Evolutionary conservation across 2,888 invertebrate genomes (phyloP).

Genomic region (Drosophila maculinotata): DNA sequence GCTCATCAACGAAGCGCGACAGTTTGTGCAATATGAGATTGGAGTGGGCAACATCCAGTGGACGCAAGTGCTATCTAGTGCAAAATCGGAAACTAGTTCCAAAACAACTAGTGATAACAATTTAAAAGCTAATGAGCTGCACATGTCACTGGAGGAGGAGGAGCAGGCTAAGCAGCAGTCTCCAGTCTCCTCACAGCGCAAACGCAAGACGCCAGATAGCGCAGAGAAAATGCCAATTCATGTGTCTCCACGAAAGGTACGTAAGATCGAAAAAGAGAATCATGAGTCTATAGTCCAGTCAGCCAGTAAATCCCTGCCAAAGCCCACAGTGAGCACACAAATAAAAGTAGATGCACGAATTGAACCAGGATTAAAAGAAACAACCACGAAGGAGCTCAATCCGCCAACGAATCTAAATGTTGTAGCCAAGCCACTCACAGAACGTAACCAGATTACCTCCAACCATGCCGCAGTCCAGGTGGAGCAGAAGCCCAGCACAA

Average conservation of each 20-base stretch:
- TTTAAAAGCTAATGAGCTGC: conserved; percentile 23
- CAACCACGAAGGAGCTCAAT: not conserved
- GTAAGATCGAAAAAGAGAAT: conserved; percentile 17
- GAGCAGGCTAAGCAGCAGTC: not conserved
- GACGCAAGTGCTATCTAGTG: conserved; percentile 84
- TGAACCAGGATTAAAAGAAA: not conserved
- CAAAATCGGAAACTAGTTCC: not conserved
- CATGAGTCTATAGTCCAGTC: not conserved
- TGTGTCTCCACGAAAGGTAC: conserved; percentile 24
- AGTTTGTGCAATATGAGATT: conserved; percentile 89
- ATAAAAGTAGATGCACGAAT: not conserved
- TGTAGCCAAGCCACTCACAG: conserved; percentile 6
- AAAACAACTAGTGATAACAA: not conserved
- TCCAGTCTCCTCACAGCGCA: conserved; percentile 1
- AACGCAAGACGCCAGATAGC: conserved; percentile 39
- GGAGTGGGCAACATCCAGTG: conserved; percentile 90
- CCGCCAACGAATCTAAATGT: not conserved
- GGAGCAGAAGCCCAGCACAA: conserved; percentile 64
- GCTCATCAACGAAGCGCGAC: conserved; percentile 92
- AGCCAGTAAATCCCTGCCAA: not conserved
- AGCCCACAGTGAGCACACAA: not conserved
- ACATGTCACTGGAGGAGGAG: conserved; percentile 60
- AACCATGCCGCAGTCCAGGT: not conserved
- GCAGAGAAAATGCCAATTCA: conserved; percentile 1
- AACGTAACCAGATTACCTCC: conserved; percentile 1